Evolutionary conservation across 2,888 invertebrate species (phyloP).

Genomic region (Scaptomyza caliginosa): DNA sequence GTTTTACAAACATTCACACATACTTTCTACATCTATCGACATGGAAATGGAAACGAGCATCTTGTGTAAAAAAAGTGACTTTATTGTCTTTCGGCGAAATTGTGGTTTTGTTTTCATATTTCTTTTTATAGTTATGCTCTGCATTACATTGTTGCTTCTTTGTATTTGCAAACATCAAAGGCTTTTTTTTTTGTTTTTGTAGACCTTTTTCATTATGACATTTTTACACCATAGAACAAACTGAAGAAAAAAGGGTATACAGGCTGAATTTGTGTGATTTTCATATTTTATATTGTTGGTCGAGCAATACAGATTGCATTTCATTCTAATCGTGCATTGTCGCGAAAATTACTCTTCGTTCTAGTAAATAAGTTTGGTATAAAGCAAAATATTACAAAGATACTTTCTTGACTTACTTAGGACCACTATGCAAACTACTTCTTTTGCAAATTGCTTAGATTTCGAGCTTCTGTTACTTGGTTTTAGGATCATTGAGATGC

Average conservation of each 20-base stretch:
- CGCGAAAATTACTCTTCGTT: no score
- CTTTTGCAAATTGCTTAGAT: no score
- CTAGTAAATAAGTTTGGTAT: no score
- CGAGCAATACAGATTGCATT: neutral
- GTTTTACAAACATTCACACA: conserved; percentile 10
- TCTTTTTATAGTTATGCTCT: conserved; percentile 52
- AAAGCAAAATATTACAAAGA: no score
- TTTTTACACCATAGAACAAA: conserved; percentile 39
- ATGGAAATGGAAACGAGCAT: conserved; percentile 43
- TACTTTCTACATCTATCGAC: conserved; percentile 25
- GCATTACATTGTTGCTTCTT: conserved; percentile 54
- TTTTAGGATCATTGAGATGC: no score
- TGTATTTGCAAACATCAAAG: conserved; percentile 74
- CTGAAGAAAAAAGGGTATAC: conserved; percentile 26
- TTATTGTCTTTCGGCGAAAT: conserved; percentile 66
- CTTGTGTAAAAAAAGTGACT: conserved; percentile 46
- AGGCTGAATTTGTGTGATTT: neutral
- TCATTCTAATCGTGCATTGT: neutral
- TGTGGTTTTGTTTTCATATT: conserved; percentile 59
- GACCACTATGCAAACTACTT: no score
- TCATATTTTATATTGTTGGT: neutral
- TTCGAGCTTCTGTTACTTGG: no score
- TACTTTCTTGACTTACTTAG: no score
- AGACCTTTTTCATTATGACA: conserved; percentile 65
- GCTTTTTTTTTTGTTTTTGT: no score